Evolutionary conservation across 2,888 invertebrate species (phyloP).

Genomic region (Megalurothrips usitatus): DNA sequence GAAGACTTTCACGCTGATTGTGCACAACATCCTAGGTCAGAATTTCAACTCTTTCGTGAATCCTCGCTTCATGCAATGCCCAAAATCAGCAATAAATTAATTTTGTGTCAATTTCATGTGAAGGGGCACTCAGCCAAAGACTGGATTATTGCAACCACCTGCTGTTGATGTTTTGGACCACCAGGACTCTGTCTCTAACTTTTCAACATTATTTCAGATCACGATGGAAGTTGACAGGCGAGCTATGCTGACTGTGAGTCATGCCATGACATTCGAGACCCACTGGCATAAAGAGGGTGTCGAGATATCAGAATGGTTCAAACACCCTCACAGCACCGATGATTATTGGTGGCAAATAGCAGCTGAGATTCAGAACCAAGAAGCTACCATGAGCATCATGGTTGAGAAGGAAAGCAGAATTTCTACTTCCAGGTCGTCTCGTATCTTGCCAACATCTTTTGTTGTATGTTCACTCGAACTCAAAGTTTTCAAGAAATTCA

Average conservation of each 20-base stretch:
- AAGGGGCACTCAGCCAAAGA: too few species aligned
- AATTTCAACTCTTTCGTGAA: too few species aligned
- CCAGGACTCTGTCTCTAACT: too few species aligned
- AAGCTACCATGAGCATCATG: neutral
- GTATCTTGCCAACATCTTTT: neutral
- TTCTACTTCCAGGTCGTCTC: neutral
- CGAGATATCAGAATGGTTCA: neutral
- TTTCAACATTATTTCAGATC: too few species aligned
- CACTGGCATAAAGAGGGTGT: neutral
- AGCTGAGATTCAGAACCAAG: neutral
- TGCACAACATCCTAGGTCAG: too few species aligned
- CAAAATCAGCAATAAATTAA: too few species aligned
- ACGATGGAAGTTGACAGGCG: neutral
- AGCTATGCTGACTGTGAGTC: neutral
- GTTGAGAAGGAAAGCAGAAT: neutral
- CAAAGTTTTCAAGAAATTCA: neutral
- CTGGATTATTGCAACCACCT: too few species aligned
- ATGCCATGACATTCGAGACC: neutral
- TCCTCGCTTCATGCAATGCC: too few species aligned
- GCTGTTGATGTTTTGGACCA: too few species aligned
- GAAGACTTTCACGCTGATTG: too few species aligned
- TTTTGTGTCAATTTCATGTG: too few species aligned
- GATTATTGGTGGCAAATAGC: slow-evolving; percentile 1
- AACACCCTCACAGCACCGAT: neutral
- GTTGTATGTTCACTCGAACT: neutral